Base-by-base conservation (phyloP, 2,113 vertebrate genomes). In the Pedetes capensis region DNA sequence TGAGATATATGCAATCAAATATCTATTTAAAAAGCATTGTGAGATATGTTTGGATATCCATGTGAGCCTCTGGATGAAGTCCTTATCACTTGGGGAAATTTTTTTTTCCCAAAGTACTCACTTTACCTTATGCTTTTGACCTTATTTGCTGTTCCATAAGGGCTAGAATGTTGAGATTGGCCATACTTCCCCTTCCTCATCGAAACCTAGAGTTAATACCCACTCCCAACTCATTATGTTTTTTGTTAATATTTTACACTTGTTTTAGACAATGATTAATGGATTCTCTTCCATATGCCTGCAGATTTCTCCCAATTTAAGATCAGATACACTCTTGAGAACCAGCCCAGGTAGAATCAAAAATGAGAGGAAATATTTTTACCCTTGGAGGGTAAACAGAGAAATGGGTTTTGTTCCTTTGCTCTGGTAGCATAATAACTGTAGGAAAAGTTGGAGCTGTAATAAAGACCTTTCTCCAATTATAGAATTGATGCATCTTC, bases 201-300 rank as follows among this genome's bases (percentile, higher is more conserved):
- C 57, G 66, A 63, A 93, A 55, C 34, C 11, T 66, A n/a, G 14
- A 57, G 12, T 66, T 82, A 83, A 61, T n/a, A 72, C 29, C 68
- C 11, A 42, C 39, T n/a, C 22, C 34, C 7, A 57, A 59, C 27
- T 82, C 4, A 12, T 74, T 72, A 57, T n/a, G 2, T 3, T 85
- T 64, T 81, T 93, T 44, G 74, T 72, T 89, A 94, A 68, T 51
- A 83, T 66, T 87, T 27, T 94, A 44, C 12, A 69, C 51, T 49
- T 91, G 34, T 34, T 55, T 69, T 71, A 93, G 29, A 91, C 7
- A 37, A 20, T 68, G 9, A 61, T 64, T 71, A 91, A 32, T 91
- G 32, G 42, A 11, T 79, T 91, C 5, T 76, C 61, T 25, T 85
- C 27, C 8, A 4, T 27, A 53, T 72, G 20, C 39, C 22, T 78